These are phyloP conservation scores for Propithecus deckenii DNA, from an alignment of 2,797 vertebrate species.

Conservation along the genomic window DNA sequence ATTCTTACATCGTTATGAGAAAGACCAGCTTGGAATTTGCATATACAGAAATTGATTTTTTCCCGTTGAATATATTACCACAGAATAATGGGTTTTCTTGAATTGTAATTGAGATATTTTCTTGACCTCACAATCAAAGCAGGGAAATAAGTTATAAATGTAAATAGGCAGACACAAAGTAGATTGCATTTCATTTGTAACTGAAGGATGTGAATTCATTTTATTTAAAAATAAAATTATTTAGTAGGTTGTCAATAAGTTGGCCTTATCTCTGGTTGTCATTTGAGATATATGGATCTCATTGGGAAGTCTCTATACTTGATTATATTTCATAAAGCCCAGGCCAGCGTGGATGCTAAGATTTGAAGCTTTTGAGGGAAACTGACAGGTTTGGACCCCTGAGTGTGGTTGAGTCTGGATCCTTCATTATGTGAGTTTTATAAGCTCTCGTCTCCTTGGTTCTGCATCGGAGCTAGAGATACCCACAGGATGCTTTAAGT, in stretches of 20 bases:
- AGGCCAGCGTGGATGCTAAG: accelerated
- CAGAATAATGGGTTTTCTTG: background rate
- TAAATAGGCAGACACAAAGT: background rate
- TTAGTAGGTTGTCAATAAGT: background rate
- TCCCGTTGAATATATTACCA: background rate
- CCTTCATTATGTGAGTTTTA: accelerated
- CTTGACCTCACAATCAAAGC: constrained; percentile 26
- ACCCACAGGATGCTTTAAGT: background rate
- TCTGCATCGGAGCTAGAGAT: no score
- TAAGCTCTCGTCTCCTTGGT: no score
- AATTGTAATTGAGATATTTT: constrained; percentile 36
- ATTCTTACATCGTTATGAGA: constrained; percentile 37
- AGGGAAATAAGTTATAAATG: background rate
- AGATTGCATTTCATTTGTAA: background rate
- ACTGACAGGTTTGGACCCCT: background rate
- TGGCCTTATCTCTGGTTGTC: background rate
- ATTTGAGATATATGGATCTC: background rate
- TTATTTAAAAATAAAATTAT: background rate
- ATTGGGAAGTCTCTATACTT: background rate
- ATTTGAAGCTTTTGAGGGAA: background rate
- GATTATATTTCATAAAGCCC: background rate
- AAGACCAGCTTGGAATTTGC: constrained; percentile 29
- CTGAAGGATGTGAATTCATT: background rate
- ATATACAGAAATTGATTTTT: constrained; percentile 43
- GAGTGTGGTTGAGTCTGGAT: accelerated